A percentile compares a stretch with the other conserved stretches of the same genome.
Conservation (phyloP, 2,113 vertebrate genomes). For the Notothenia rossii region DNA sequence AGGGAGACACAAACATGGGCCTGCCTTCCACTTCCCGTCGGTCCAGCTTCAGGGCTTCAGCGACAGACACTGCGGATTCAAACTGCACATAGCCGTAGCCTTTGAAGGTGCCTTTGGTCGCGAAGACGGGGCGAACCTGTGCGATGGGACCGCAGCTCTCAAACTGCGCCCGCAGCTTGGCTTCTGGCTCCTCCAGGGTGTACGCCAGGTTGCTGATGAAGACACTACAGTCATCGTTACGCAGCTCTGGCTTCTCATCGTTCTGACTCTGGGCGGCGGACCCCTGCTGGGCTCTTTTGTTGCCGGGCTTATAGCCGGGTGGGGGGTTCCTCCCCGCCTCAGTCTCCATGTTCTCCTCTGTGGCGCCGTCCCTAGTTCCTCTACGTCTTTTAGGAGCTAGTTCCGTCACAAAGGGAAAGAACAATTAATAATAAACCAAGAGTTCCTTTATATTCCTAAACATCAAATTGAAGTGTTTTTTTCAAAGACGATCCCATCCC, state of each 20-base stretch:
- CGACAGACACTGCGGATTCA: constrained; percentile 82
- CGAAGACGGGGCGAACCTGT: constrained; percentile 89
- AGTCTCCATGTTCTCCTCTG: constrained; percentile 81
- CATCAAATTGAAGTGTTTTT: no score
- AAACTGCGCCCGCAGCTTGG: constrained; percentile 87
- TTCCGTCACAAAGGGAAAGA: constrained; percentile 59
- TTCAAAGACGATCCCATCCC: no score
- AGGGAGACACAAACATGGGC: constrained; percentile 97
- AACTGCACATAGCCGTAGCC: constrained; percentile 97
- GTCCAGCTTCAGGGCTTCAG: constrained; percentile 90
- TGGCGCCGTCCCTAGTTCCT: constrained; percentile 75
- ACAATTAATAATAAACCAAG: background rate
- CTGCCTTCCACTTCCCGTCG: constrained; percentile 89
- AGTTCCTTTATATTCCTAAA: no score
- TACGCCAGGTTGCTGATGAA: constrained; percentile 97
- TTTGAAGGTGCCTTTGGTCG: constrained; percentile 88
- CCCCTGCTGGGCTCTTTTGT: constrained; percentile 78
- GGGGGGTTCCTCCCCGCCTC: constrained; percentile 79
- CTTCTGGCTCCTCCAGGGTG: constrained; percentile 88
- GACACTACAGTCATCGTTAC: constrained; percentile 88
- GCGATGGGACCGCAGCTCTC: constrained; percentile 88
- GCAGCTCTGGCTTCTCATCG: constrained; percentile 85
- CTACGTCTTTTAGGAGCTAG: constrained; percentile 87
- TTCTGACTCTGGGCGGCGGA: constrained; percentile 72
- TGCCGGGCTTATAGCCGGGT: constrained; percentile 51